These are phyloP conservation scores for Lepus townsendii DNA, from an alignment of 2,797 vertebrate genomes.

Conservation along the genomic window DNA sequence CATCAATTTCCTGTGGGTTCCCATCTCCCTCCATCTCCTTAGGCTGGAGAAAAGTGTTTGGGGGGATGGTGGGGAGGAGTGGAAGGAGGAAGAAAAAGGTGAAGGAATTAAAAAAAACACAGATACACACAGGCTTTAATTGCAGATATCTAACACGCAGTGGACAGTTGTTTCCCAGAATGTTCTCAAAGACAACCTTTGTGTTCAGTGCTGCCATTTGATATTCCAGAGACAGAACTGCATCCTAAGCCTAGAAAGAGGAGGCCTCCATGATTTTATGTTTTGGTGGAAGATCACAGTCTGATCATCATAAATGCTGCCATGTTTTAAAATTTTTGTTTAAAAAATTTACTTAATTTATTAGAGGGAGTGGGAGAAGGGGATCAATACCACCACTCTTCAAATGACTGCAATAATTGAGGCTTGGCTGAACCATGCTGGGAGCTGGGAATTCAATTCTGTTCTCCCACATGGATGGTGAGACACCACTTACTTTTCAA, in stretches of 20 bases:
- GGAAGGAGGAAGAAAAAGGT: slow-evolving; percentile 59
- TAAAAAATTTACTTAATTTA: too few relatives aligned
- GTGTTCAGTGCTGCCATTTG: slow-evolving; percentile 38
- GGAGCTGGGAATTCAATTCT: too few relatives aligned
- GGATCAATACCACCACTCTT: too few relatives aligned
- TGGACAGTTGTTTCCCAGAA: slow-evolving; percentile 56
- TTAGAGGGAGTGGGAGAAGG: too few relatives aligned
- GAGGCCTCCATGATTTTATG: slow-evolving; percentile 56
- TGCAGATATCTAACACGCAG: slow-evolving; percentile 54
- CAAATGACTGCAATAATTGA: too few relatives aligned
- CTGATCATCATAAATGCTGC: slow-evolving; percentile 46
- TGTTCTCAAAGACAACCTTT: slow-evolving; percentile 63
- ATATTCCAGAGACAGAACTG: slow-evolving; percentile 66
- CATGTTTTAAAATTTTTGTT: slow-evolving; percentile 1
- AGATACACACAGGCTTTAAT: slow-evolving; percentile 65
- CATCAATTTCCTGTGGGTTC: slow-evolving; percentile 86
- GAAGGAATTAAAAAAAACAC: slow-evolving; percentile 50
- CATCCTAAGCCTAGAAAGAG: slow-evolving; percentile 64
- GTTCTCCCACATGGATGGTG: too few relatives aligned
- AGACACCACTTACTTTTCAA: too few relatives aligned
- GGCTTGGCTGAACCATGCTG: too few relatives aligned
- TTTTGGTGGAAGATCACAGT: slow-evolving; percentile 47
- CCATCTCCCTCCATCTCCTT: slow-evolving; percentile 61
- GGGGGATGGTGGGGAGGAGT: not conserved
- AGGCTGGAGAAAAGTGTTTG: slow-evolving; percentile 72